Base-by-base conservation (phyloP, 2,888 invertebrate species). In the Stegophylla sp. region DNA sequence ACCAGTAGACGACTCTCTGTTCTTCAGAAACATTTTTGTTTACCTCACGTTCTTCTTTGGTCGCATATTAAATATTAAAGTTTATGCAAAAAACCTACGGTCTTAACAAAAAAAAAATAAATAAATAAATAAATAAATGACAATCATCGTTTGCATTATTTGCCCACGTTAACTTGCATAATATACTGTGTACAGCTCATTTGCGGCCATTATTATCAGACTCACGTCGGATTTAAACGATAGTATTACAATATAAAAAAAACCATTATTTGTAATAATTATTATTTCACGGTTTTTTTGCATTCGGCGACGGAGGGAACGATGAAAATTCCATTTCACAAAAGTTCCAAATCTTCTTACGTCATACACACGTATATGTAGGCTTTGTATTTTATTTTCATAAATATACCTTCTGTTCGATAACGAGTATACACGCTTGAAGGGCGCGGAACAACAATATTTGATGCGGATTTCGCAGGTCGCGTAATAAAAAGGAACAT, bases 331-430 rank as follows among this genome's bases (percentile, higher is more conserved):
- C 43, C 45, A 7, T 72, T 28, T n/a, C 34, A 59, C 26, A 43
- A 59, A 59, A 73, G 59, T 59, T 73, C 12, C 17, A 59, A 73
- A 59, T 59, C 72, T 45, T 59, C 43, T 73, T 59, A 56, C 12
- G 15, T 13, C 28, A 10, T 34, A 28, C 17, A 12, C 28, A 63
- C 9, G 7, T 34, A 34, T 34, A 34, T 10, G 23, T 59, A 4
- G 26, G 59, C 59, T 15, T 59, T 3, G 7, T 7, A 7, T 34
- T 34, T 34, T 34, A 34, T 34, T 34, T 34, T 34, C 34, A 34
- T 34, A n/a, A n/a, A n/a, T n/a, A 34, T 34, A 34, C 34, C 34
- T 3, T 34, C 34, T 34, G 34, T 34, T 34, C n/a, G 34, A 34
- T 34, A 34, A 5, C n/a, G n/a, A 34, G 34, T 34, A 34, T n/a